Evolutionary conservation across 1,140 invertebrate genomes (phyloP), one percentile per base, ranked within the genome.

Genomic region (Drosophila micromelanica): DNA sequence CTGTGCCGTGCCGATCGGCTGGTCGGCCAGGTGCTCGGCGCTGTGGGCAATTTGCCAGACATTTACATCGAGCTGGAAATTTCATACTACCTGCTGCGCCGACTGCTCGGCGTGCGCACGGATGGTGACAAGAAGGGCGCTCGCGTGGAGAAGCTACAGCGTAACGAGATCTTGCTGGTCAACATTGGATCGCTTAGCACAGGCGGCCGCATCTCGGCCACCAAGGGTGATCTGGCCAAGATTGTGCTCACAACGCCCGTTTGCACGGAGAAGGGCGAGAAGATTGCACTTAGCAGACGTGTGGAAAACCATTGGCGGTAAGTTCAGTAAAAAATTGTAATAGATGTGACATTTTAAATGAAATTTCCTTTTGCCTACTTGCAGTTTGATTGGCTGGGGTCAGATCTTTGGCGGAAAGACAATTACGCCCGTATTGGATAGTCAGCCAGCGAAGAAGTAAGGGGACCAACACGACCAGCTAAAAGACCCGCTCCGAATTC

Each of bases 261-360:
- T 0, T 99, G 99, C 92, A 99, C 99, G 27, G 99, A 99, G 93
- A 96, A 99, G 70, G 98, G 97, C 60, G 99, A 99, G 92, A 99
- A 99, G 92, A 99, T 99, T 89, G 99, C 99, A 8, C 94, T 99
- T 3, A 99, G 98, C 92, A 95, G 99, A 91, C 95, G 98, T 93
- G 98, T 99, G 43, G 99, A 99, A 79, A 99, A 99, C 92, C 98
- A 99, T 95, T 99, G 99, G 99, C 96, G 99, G 96, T 97, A 93
- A 93, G 89, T 78, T 1, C 1, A 5, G 12, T 0, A 0, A 2
- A 38, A 38, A 65, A 8, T 20, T 5, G 3, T 23, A 3, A 37
- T 2, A 1, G 5, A 42, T 27, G 1, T 9, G 38, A 4, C 27
- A 37, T 42, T 13, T 45, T 54, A 7, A n/a, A 57, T 5, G 0